Base-by-base conservation (phyloP, 2,797 vertebrate genomes). In the Sebastes melanostomus region DNA sequence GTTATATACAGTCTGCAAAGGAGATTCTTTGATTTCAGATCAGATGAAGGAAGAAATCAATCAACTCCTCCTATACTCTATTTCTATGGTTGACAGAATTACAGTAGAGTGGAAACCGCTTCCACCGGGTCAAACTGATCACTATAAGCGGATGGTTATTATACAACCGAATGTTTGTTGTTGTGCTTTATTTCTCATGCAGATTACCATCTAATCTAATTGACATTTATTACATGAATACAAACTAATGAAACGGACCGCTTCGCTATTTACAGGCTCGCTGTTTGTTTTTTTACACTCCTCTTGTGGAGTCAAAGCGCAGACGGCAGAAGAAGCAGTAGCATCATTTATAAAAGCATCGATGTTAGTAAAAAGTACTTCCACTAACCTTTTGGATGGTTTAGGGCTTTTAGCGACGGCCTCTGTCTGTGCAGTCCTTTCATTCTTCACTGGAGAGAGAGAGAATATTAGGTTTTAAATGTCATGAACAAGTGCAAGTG, bases 321-420 rank as follows among this genome's bases (percentile, higher is more conserved):
- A 38, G 36, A 38, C 12, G 38, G 38, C 13, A 42, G 38, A 25
- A 60, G 27, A 25, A 60, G 27, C 24, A 38, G n/a, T 11, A 0
- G 22, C 5, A 29, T 32, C 3, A 54, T n/a, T 25, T 42, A 32
- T 22, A 29, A 13, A 36, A 69, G 2, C 4, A 16, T 3, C 11
- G 0, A n/a, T 16, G 25, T 20, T 6, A 29, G 36, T 20, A 20
- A 3, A 22, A 22, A 32, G 32, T 4, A 10, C 38, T 69, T 68
- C 18, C 10, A 80, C 86, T 56, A 2, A 94, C 92, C 87, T 91
- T 82, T 90, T 88, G 0, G 81, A 25, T 60, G 78, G 8, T 84
- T 90, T 89, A 2, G 54, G 8, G n/a, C 50, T 55, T 77, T 86
- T 92, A 3, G 68, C 3, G 2, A 2, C 24, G 36, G 32, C 24